phyloP scores from a whole-genome alignment of 2,888 invertebrate genomes.

The Erebia palarica region DNA sequence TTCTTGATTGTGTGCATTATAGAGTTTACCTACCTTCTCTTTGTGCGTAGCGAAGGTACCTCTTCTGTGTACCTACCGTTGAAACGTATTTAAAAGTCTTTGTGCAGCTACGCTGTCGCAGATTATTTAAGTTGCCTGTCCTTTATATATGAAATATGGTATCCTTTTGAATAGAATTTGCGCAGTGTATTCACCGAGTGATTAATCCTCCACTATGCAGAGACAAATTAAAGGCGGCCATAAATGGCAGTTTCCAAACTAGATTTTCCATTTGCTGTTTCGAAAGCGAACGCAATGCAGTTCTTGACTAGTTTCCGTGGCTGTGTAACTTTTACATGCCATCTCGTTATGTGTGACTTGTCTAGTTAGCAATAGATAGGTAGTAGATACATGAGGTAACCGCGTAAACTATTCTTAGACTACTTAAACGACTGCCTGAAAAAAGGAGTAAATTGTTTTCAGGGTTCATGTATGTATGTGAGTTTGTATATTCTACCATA shows the following conservation, averaged over 20 bases:
- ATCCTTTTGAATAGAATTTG: constrained; percentile 18
- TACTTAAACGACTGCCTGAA: too few species aligned
- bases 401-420: not conserved
- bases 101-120: not conserved
- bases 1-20: not conserved
- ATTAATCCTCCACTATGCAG: constrained; percentile 24
- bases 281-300: constrained; percentile 64
- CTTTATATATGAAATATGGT: constrained; percentile 12
- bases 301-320: constrained; percentile 44
- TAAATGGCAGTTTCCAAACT: constrained; percentile 45
- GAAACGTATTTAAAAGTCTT: not conserved
- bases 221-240: constrained; percentile 38
- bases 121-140: constrained; percentile 10
- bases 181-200: constrained; percentile 15
- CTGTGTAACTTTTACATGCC: constrained; percentile 28
- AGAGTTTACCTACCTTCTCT: not conserved
- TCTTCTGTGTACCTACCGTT: not conserved
- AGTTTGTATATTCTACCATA: too few species aligned
- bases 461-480: too few species aligned
- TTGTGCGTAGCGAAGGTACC: not conserved
- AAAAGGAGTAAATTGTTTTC: too few species aligned
- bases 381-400: not conserved
- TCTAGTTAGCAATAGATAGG: not conserved
- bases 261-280: constrained; percentile 53
- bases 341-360: constrained; percentile 17